A percentile compares a stretch with the other conserved stretches of the same genome.
phyloP scores from a whole-genome alignment of 2,797 vertebrate genomes.

The Girardinus metallicus region DNA sequence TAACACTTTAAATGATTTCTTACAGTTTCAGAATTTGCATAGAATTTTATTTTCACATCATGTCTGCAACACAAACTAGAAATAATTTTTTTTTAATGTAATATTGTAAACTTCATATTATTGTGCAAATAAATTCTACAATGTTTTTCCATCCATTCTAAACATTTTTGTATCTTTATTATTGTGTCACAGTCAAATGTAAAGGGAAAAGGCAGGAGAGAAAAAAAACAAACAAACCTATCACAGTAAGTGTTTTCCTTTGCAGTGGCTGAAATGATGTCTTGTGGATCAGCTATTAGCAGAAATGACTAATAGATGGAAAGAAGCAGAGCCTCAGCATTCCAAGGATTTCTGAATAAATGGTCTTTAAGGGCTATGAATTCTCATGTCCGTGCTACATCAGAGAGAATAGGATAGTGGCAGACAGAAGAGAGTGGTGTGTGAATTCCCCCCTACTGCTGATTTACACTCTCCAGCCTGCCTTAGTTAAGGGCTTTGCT shows the following conservation, averaged over 20 bases:
- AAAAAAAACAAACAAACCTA: not conserved
- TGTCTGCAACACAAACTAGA: not conserved
- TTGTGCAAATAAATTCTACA: conserved; percentile 31
- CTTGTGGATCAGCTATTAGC: conserved; percentile 64
- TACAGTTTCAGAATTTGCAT: not conserved
- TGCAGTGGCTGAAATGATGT: conserved; percentile 63
- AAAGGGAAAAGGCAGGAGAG: conserved; percentile 36
- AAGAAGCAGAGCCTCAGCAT: conserved; percentile 48
- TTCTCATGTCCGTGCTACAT: conserved; percentile 63
- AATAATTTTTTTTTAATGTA: not conserved
- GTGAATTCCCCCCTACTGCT: conserved; percentile 61
- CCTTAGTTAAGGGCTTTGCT: conserved; percentile 66
- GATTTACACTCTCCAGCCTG: conserved; percentile 65
- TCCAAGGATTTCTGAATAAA: conserved; percentile 68
- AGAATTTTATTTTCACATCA: not conserved
- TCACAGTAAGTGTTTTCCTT: conserved; percentile 37
- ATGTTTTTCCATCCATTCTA: conserved; percentile 29
- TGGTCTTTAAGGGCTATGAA: conserved; percentile 58
- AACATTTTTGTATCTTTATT: conserved; percentile 54
- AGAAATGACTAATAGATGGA: conserved; percentile 60
- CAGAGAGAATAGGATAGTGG: conserved; percentile 70
- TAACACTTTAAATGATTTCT: no score
- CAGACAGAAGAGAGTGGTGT: conserved; percentile 53
- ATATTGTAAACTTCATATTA: not conserved
- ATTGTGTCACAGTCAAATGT: conserved; percentile 57